Conservation (phyloP, 2,797 vertebrate genomes). For the Mormyrus proboscirostris region DNA sequence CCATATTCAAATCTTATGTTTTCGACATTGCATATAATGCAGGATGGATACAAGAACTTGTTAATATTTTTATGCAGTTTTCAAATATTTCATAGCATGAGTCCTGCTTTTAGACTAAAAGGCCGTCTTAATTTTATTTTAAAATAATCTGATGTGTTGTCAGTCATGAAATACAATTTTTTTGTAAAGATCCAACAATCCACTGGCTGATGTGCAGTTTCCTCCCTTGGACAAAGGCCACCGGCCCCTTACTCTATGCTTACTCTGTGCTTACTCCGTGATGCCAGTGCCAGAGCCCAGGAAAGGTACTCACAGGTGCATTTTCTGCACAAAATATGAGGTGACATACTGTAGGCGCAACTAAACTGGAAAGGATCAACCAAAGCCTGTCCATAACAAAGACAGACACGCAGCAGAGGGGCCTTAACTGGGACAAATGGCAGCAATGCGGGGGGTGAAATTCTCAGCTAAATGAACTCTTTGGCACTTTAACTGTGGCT, state of each 20-base stretch:
- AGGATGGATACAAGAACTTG: neutral
- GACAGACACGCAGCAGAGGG: constrained; percentile 14
- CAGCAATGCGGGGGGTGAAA: constrained; percentile 7
- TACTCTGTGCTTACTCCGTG: neutral
- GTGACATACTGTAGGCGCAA: constrained; percentile 17
- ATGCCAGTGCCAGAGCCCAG: neutral
- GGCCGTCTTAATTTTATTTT: neutral
- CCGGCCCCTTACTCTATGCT: neutral
- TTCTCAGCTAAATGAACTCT: constrained; percentile 24
- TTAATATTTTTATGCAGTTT: neutral
- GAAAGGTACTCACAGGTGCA: neutral
- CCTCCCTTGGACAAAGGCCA: neutral
- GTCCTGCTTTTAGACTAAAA: neutral
- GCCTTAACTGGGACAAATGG: constrained; percentile 24
- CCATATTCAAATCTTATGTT: constrained; percentile 2
- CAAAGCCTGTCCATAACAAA: constrained; percentile 22
- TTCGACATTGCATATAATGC: neutral
- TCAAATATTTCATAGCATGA: neutral
- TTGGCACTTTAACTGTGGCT: constrained; percentile 16
- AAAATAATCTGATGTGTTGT: neutral
- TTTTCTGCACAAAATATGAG: constrained; percentile 10
- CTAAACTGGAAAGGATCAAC: constrained; percentile 19
- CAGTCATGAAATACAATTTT: neutral
- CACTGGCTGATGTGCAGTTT: neutral
- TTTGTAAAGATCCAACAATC: neutral